Conservation (phyloP, 2,797 vertebrate genomes). For the Acanthopagrus latus region DNA sequence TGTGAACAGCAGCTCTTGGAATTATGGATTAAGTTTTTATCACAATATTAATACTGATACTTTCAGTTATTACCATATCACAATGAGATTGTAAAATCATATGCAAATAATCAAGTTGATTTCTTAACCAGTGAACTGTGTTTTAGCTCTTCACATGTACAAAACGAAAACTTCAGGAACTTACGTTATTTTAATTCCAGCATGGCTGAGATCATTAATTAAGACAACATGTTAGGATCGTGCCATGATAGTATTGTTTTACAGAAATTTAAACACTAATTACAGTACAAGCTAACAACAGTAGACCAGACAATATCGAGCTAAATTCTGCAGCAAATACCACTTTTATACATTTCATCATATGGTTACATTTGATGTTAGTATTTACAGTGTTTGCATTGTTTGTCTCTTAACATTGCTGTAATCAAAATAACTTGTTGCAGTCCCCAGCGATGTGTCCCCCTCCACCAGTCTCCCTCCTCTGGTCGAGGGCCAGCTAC, state of each 20-base stretch:
- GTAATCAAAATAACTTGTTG: constrained; percentile 22
- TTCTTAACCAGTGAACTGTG: not conserved
- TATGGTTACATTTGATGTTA: not conserved
- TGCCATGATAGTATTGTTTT: not conserved
- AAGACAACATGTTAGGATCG: not conserved
- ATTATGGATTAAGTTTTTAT: not conserved
- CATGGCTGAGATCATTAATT: not conserved
- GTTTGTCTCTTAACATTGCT: constrained; percentile 1
- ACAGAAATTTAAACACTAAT: not conserved
- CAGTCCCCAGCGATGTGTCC: constrained; percentile 87
- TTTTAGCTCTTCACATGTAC: not conserved
- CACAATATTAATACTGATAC: not conserved
- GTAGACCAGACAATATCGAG: not conserved
- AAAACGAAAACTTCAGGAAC: too few relatives aligned
- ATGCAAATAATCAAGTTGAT: not conserved
- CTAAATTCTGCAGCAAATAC: not conserved
- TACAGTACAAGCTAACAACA: not conserved
- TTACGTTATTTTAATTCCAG: not conserved
- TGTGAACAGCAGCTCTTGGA: not conserved
- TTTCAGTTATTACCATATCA: not conserved
- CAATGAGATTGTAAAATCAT: not conserved
- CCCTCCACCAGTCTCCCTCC: constrained; percentile 93
- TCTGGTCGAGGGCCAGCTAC: constrained; percentile 92
- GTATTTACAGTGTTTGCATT: not conserved
- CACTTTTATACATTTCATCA: not conserved